phyloP scores from a whole-genome alignment of 2,888 invertebrate species.

The Xanthia icteritia region DNA sequence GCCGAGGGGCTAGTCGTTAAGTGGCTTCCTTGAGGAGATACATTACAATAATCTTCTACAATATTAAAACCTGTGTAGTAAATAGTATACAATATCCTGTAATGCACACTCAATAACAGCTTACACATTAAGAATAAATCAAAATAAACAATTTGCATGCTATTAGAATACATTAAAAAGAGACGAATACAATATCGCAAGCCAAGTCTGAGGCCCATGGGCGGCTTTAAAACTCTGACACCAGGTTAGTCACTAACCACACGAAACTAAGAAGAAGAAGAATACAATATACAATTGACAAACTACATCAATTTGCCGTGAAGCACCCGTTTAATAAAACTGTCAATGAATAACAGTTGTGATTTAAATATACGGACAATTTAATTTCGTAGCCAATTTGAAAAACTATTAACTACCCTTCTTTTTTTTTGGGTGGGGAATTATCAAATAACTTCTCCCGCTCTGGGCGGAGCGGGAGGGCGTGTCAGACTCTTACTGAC shows the following conservation, averaged over 20 bases:
- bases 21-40: slow-evolving; percentile 19
- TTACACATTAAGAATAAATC: not conserved
- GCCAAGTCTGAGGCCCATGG: no score
- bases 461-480: no score
- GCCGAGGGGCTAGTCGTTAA: slow-evolving; percentile 17
- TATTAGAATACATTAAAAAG: not conserved
- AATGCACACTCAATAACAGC: not conserved
- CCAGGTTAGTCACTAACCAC: no score
- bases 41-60: no score
- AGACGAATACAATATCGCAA: no score
- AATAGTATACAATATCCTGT: not conserved
- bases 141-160: not conserved
- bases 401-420: no score
- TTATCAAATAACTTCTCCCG: no score
- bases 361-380: not conserved
- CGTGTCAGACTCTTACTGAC: no score
- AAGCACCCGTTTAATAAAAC: not conserved
- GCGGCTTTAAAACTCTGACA: no score
- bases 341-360: not conserved
- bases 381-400: not conserved
- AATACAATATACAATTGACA: not conserved
- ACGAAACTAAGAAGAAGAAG: no score
- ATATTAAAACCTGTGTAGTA: no score
- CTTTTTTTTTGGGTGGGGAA: no score
- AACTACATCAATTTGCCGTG: not conserved